Evolutionary conservation across 2,113 vertebrate species (phyloP).

Genomic region (Phyllostomus hastatus): DNA sequence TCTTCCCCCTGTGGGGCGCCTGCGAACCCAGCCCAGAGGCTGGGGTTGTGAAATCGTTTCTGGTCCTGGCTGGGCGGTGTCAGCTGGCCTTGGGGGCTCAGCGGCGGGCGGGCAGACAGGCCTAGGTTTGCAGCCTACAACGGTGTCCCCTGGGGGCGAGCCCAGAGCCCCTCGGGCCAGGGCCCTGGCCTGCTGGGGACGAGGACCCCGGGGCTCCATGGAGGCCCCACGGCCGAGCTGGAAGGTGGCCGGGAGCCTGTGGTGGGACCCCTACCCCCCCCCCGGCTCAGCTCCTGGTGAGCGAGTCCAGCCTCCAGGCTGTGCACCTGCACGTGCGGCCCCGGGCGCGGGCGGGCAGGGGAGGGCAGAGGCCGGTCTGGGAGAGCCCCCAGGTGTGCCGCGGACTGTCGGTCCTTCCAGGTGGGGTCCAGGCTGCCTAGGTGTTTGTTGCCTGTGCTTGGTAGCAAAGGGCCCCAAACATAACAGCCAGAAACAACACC

Average conservation of each 20-base stretch:
- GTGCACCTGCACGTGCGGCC: rapidly evolving
- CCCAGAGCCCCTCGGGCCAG: rapidly evolving
- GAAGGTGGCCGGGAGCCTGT: background rate
- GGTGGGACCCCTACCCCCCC: no score
- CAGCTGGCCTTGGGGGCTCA: background rate
- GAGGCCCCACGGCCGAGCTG: no score
- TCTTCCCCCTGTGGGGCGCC: background rate
- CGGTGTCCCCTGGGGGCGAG: rapidly evolving
- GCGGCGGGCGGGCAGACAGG: rapidly evolving
- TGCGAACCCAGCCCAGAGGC: background rate
- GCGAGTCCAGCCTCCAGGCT: no score
- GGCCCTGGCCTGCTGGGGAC: rapidly evolving
- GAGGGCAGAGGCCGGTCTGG: background rate
- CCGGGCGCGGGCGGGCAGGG: background rate
- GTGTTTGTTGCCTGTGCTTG: rapidly evolving
- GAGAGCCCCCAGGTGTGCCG: background rate
- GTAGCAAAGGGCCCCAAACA: background rate
- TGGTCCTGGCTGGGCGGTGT: background rate
- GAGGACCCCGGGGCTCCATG: rapidly evolving
- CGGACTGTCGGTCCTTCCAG: rapidly evolving
- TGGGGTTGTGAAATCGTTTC: background rate
- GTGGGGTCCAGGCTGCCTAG: background rate
- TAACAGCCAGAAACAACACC: background rate
- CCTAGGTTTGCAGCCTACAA: rapidly evolving
- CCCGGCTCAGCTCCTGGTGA: rapidly evolving